Conservation (phyloP, 1,140 invertebrate species). For the Neocloeon triangulifer region DNA sequence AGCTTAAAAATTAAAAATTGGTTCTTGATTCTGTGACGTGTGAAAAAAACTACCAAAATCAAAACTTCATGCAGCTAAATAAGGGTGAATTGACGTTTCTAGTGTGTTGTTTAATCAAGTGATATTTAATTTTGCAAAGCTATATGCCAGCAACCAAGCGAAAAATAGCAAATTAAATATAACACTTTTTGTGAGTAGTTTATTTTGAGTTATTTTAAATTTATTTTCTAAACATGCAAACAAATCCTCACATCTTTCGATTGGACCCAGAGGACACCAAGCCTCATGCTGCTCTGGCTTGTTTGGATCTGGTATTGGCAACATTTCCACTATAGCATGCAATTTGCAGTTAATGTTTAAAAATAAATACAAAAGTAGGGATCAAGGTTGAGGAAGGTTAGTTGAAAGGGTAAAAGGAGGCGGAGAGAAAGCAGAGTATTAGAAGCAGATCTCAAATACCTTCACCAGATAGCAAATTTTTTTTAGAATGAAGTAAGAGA, state of each 20-base stretch:
- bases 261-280: slow-evolving; percentile 38
- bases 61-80: too few species aligned
- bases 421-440: slow-evolving; percentile 10
- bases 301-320: slow-evolving; percentile 56
- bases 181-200: too few species aligned
- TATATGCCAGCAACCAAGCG: too few species aligned
- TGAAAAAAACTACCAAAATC: too few species aligned
- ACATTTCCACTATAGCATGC: slow-evolving; percentile 32
- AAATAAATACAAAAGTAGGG: slow-evolving; percentile 2
- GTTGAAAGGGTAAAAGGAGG: slow-evolving; percentile 1
- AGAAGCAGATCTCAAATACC: slow-evolving; percentile 8
- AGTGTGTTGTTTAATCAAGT: too few species aligned
- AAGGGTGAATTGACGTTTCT: too few species aligned
- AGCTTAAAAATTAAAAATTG: too few species aligned
- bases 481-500: slow-evolving; percentile 8
- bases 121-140: too few species aligned
- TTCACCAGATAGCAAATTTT: slow-evolving; percentile 9
- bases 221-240: background rate
- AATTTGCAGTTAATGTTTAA: background rate
- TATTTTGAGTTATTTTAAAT: too few species aligned
- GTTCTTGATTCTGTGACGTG: too few species aligned
- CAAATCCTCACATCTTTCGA: slow-evolving; percentile 1
- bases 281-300: slow-evolving; percentile 69
- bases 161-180: too few species aligned
- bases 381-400: slow-evolving; percentile 4